Evolutionary conservation across 2,797 vertebrate genomes (phyloP), one percentile per base, ranked within the genome.

Genomic region (Parauchenoglanis punctatus): DNA sequence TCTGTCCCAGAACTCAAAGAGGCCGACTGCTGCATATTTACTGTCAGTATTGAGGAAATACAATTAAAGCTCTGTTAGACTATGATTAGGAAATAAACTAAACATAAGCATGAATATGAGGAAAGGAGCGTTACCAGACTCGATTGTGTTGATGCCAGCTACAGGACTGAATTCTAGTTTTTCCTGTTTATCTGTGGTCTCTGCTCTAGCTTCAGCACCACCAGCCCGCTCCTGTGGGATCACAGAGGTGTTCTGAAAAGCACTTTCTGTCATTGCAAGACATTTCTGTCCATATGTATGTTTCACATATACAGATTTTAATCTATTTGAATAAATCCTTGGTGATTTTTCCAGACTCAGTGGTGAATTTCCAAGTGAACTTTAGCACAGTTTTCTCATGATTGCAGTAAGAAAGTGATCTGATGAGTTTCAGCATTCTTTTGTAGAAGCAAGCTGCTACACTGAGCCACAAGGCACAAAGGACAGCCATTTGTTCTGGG

Each of bases 11-110:
- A 28, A 17, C 25, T 61, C 40, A 81, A 46, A 17, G 58, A n/a
- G 23, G 35, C 59, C 0, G 13, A 15, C 56, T 87, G 82, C 76
- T 88, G 85, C 82, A 67, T 88, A 40, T 52, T 77, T 84, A 52
- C 93, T 93, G 44, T 44, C 86, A 28, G 11, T 75, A 81, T 25
- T 40, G 25, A 91, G 17, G 82, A 54, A 44, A 56, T 35, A 78
- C 44, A 54, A 58, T 4, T 28, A 44, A 5, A 82, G 59, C 61
- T n/a, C 15, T 65, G 59, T n/a, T 28, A 2, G 7, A 65, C 59
- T 17, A 2, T 46, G 80, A 65, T 65, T 46, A 40, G 4, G 58
- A 28, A 23, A 44, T 15, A n/a, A n/a, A 49, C 15, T 5, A 8
- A 77, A 49, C 35, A 8, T 10, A 54, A 65, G 15, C 10, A 17